A percentile compares a stretch with the other conserved stretches of the same genome.
Evolutionary conservation across 2,113 vertebrate species (phyloP).

Genomic region (Romanogobio albipinnatus): DNA sequence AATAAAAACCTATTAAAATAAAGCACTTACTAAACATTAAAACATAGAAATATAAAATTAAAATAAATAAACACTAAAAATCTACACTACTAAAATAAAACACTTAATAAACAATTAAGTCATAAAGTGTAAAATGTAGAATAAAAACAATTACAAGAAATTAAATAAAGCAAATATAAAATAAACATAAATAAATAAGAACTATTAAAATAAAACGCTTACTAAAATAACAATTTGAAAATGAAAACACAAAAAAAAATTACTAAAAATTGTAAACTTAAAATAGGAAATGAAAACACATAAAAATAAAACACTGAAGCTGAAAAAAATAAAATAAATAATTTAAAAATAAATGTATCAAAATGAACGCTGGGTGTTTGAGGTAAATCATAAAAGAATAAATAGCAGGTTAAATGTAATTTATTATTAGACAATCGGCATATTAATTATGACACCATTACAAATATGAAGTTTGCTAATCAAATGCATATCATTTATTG

Average conservation of each 20-base stretch:
- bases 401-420: not conserved
- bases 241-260: not conserved
- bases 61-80: not conserved
- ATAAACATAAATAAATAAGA: not conserved
- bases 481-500: not conserved
- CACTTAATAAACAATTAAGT: too few relatives aligned
- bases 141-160: not conserved
- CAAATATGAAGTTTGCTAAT: not conserved
- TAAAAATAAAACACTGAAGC: not conserved
- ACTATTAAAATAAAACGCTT: not conserved
- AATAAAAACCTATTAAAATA: too few relatives aligned
- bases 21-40: not conserved
- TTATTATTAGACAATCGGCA: not conserved
- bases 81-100: too few relatives aligned
- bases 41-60: not conserved
- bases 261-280: too few relatives aligned
- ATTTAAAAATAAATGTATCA: too few relatives aligned
- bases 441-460: not conserved
- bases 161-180: not conserved
- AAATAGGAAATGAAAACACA: too few relatives aligned
- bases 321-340: too few relatives aligned
- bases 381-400: too few relatives aligned
- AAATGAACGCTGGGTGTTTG: too few relatives aligned
- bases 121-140: too few relatives aligned
- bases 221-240: not conserved